Base-by-base conservation (phyloP, 2,113 vertebrate genomes). In the Podilymbus podiceps region DNA sequence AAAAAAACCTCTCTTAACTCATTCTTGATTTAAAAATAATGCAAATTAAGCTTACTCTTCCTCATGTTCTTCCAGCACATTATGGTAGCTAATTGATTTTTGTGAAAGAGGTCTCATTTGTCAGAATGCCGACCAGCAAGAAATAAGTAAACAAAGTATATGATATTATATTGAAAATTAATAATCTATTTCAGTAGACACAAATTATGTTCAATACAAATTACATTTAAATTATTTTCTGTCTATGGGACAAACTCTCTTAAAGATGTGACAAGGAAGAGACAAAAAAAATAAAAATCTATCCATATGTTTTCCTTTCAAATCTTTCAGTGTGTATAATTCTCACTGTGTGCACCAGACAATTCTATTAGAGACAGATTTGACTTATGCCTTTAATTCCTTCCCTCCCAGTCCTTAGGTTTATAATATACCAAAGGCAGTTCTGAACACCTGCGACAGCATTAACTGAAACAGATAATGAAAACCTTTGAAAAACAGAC, bases 161-260 rank as follows among this genome's bases (percentile, higher is more conserved):
- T 79, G 63, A 46, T 62, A 47, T 47, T 58, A 18, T 55, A 50
- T 46, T 60, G 38, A 87, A 94, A 93, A 90, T 62, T 1, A 91
- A 80, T 87, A 84, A 72, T 79, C 33, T 81, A 31, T 16, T 90
- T 92, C 11, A 75, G 11, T 18, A 91, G 53, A 93, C 93, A 83
- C 3, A 86, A 85, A 82, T 91, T 92, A 85, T 85, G 66, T 95
- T 92, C 85, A 97, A 92, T 68, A 79, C 9, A 95, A 96, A 46
- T 52, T 79, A 12, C 22, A 87, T 94, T 96, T 79, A 62, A 91
- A 66, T 74, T 85, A 2, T 28, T 92, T 84, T 91, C 49, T 86
- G 20, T 72, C 30, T 85, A 11, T 5, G 93, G 67, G 22, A 55
- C 14, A 85, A 81, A 80, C 77, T 90, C 40, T 83, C 2, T 84